A percentile compares a stretch with the other conserved stretches of the same genome.
These are phyloP conservation scores for Isaurus tuberculatus DNA, from an alignment of 92 coral and sea anemone species.

Conservation along the genomic window DNA sequence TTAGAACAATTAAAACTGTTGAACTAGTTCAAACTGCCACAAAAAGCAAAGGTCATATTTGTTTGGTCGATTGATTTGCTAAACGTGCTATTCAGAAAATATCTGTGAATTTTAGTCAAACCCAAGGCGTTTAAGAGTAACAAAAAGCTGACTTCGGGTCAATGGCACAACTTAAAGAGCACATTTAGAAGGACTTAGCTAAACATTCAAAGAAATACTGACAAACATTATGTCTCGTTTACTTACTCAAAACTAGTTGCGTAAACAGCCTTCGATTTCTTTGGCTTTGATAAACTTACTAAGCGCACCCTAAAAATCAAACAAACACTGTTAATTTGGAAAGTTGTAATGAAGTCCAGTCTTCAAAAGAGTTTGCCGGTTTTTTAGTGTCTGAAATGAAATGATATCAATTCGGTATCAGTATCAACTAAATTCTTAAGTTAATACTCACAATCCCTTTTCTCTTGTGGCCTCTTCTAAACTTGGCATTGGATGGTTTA, in stretches of 20 bases:
- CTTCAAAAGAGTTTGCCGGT: neutral
- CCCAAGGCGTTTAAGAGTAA: neutral
- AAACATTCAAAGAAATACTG: neutral
- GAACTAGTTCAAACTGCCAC: neutral
- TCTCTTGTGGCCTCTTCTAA: slow-evolving; percentile 88
- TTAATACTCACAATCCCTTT: slow-evolving; percentile 85
- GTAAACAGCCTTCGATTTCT: slow-evolving; percentile 81
- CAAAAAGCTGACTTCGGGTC: neutral
- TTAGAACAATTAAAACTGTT: slow-evolving; percentile 5
- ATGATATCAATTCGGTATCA: neutral
- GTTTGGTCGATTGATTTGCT: neutral
- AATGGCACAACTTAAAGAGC: neutral
- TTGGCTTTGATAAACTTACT: slow-evolving; percentile 82
- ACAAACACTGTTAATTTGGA: neutral
- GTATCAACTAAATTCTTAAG: slow-evolving; percentile 5
- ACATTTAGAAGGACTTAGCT: neutral
- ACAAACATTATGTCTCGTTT: slow-evolving; percentile 5
- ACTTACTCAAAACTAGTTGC: slow-evolving; percentile 87
- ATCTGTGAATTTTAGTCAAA: neutral
- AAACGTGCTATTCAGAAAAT: neutral
- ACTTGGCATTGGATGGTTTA: slow-evolving; percentile 92
- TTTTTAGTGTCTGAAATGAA: neutral
- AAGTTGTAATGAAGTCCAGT: neutral
- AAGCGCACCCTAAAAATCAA: slow-evolving; percentile 67
- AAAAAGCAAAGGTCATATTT: neutral